These are phyloP conservation scores for Basileuterus tristriatus DNA, from an alignment of 2,797 vertebrate genomes.

Conservation along the genomic window DNA sequence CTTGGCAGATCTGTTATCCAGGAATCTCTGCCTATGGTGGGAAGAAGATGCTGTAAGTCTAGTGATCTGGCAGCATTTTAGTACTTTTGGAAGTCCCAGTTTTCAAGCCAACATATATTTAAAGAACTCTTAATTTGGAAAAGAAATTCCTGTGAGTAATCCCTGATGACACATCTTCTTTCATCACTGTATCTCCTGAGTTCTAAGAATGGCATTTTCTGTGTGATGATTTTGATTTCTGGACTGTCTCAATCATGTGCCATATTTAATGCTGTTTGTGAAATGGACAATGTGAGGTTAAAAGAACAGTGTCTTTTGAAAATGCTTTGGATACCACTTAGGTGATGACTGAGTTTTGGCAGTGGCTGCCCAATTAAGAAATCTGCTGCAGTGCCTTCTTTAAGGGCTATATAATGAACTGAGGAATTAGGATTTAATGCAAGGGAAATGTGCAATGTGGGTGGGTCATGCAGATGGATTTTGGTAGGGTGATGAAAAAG, in stretches of 20 bases:
- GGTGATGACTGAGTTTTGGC: conserved; percentile 34
- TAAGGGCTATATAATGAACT: neutral
- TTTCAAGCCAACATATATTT: neutral
- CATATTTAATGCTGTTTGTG: neutral
- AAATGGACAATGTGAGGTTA: neutral
- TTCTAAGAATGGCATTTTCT: neutral
- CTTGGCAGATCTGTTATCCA: neutral
- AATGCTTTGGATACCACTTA: conserved; percentile 7
- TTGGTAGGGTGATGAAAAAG: neutral
- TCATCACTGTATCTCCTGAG: neutral
- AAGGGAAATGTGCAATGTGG: neutral
- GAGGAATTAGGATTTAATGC: conserved; percentile 24
- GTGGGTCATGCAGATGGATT: conserved; percentile 13
- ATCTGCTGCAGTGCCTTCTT: conserved; percentile 26
- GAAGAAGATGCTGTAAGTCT: neutral
- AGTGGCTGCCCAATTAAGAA: neutral
- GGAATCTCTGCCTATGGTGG: neutral
- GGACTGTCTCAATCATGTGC: neutral
- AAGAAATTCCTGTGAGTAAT: neutral
- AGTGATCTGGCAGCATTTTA: neutral
- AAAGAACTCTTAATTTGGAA: neutral
- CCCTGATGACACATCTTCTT: neutral
- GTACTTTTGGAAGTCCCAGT: neutral
- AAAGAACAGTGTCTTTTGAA: conserved; percentile 6
- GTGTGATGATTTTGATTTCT: neutral